Base-by-base conservation (phyloP, 2,113 vertebrate species). In the Melierax canorus region DNA sequence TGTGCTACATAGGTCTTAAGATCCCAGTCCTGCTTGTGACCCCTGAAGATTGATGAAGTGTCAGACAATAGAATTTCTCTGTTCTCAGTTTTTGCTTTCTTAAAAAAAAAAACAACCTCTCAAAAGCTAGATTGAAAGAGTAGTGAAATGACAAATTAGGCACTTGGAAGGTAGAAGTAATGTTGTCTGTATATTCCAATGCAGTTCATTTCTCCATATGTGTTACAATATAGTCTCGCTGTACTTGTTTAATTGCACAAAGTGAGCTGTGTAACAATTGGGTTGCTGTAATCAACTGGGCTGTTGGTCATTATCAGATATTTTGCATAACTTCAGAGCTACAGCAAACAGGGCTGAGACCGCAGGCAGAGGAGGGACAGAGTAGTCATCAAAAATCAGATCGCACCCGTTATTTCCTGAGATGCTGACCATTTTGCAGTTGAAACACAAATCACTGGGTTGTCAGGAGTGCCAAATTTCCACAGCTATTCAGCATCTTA, bases 171-270 rank as follows among this genome's bases (percentile, higher is more conserved):
- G 66, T n/a, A 51, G 69, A 36, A 34, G 21, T 34, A 4, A 17
- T 27, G 10, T 11, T 45, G 39, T 36, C 36, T 11, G 18, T 67
- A 12, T 71, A 16, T 51, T 29, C 66, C 53, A 9, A 1, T 11
- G 39, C 30, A 17, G 45, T 90, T 90, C 55, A 11, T 19, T 64
- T 66, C 43, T 45, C 48, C 12, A 0, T 6, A 9, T 0, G 0
- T 20, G 0, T 60, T 68, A 39, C 1, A 0, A 10, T 18, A 18
- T 24, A 23, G 17, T 36, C 41, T 83, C 62, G 2, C 38, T 36
- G 63, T 48, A 14, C 34, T 7, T 18, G 21, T 38, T 78, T 34
- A 46, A 39, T 46, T 86, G 58, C 67, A 12, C 48, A 43, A 34
- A 27, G 34, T 80, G 39, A 77, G 43, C 79, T 39, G 0, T 58